Base-by-base conservation (phyloP, 1,140 invertebrate species). In the Drosophila parabipectinata region DNA sequence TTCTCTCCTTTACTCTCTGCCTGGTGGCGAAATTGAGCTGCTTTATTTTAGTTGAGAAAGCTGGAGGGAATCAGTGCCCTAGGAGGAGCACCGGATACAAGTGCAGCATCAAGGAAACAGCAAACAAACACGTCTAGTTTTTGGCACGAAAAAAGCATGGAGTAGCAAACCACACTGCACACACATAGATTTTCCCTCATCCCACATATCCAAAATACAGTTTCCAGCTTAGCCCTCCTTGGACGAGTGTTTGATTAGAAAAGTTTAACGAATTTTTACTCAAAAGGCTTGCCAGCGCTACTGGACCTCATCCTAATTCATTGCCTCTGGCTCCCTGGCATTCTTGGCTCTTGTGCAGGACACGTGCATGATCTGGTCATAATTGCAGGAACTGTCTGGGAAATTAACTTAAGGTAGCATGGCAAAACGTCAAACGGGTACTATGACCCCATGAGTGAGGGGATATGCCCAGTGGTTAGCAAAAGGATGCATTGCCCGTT, bases 241-340 rank as follows among this genome's bases (percentile, higher is more conserved):
- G 62, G 60, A 57, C 79, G 52, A 87, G 82, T 87, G 82, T 87
- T 87, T 87, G 82, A 85, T 85, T 85, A 87, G 82, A 85, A 85
- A 85, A 85, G 67, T 69, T 79, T 76, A 68, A 66, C 51, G 56
- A 67, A 54, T 68, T 78, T 58, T 87, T 76, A 32, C 69, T 60
- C 41, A 58, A 58, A 87, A 87, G 77, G 82, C 71, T 87, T 77
- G 57, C 58, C 18, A 60, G 59, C 51, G 50, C 28, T 32, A 12
- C 7, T 41, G 44, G 14, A 18, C 26, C 7, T 3, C 15, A 18
- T 45, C 8, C 14, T 7, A 18, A 47, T 30, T 32, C 34, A 10
- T 18, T 12, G 14, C 10, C 51, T n/a, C 39, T 9, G 45, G 56
- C 72, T n/a, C 18, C 24, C 1, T 60, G 53, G 7, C 21, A 21